phyloP scores from a whole-genome alignment of 2,113 vertebrate genomes.

The Eupsittula cactorum region DNA sequence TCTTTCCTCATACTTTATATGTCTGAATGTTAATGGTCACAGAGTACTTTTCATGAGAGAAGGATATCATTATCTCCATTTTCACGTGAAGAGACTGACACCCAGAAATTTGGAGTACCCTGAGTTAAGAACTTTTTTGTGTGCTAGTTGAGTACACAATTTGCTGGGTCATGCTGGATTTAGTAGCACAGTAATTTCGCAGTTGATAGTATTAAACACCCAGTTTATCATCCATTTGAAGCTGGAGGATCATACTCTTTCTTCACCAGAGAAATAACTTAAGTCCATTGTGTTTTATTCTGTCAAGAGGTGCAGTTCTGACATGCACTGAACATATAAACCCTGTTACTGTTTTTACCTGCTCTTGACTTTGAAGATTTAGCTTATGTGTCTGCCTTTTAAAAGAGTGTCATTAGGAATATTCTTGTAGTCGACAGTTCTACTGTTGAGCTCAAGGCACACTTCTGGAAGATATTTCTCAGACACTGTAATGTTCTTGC shows the following conservation, averaged over 20 bases:
- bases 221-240: neutral
- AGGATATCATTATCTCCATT: neutral
- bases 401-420: neutral
- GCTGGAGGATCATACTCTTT: neutral
- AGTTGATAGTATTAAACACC: neutral
- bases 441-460: neutral
- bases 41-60: neutral
- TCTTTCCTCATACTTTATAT: neutral
- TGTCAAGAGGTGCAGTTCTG: neutral
- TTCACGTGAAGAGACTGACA: neutral
- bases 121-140: neutral
- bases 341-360: neutral
- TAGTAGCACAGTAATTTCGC: neutral
- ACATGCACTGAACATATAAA: neutral
- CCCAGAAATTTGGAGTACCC: neutral
- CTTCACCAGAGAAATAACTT: neutral
- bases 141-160: neutral
- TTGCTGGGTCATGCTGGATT: neutral
- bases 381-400: neutral
- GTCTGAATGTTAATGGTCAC: neutral
- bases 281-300: neutral
- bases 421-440: neutral
- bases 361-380: neutral
- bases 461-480: neutral
- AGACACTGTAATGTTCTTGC: neutral